These are phyloP conservation scores for Paracentrotus lividus DNA, from an alignment of 53 echinoderm and acorn worm species.

Conservation along the genomic window DNA sequence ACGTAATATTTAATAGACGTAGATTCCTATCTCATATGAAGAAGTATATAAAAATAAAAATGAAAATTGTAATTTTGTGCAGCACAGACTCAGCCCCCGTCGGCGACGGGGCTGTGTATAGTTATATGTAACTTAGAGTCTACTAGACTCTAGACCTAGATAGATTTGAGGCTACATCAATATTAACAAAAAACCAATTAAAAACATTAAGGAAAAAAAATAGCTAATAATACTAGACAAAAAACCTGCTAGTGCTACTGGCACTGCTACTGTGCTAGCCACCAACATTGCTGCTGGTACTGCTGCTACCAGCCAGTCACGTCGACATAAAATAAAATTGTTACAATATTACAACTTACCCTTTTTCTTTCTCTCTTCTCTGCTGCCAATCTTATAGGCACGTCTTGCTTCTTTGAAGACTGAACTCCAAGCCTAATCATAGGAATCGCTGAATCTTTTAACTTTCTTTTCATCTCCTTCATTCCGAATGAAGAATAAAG, in stretches of 20 bases:
- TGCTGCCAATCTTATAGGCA: constrained; percentile 5
- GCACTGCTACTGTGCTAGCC: background rate
- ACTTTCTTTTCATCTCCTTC: background rate
- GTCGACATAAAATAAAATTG: background rate
- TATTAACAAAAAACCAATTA: no score
- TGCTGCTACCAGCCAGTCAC: background rate
- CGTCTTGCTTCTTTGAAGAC: constrained; percentile 27
- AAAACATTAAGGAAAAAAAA: background rate
- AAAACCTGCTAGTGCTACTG: background rate
- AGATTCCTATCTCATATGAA: no score
- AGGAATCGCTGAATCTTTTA: constrained; percentile 28
- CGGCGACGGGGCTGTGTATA: no score
- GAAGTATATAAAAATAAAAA: no score
- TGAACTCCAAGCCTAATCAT: constrained; percentile 5
- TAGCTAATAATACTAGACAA: background rate
- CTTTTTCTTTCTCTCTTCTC: constrained; percentile 37
- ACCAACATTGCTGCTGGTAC: background rate
- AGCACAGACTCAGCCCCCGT: no score
- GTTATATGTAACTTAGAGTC: no score
- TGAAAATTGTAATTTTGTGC: no score
- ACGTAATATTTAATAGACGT: no score
- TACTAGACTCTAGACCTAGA: no score
- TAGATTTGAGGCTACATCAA: no score
- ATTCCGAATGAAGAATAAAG: constrained; percentile 7
- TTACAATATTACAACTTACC: constrained; percentile 9